These are phyloP conservation scores for Nerophis lumbriciformis DNA, from an alignment of 2,113 vertebrate genomes.

Conservation along the genomic window DNA sequence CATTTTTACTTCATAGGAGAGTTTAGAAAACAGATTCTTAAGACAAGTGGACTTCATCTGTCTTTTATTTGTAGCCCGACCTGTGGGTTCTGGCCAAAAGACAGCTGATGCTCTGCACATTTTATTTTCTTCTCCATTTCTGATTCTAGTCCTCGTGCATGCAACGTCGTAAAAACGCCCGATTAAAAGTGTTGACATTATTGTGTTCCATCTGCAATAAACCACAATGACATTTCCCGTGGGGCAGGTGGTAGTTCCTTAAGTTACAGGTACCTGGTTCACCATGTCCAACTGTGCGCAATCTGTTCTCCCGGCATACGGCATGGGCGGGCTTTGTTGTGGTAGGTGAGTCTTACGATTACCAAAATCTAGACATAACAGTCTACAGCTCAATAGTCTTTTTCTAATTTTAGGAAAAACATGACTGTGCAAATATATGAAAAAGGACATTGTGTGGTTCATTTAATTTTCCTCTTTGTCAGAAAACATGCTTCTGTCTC, in stretches of 20 bases:
- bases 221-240: slow-evolving; percentile 37
- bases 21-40: slow-evolving; percentile 57
- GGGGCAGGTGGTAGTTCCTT: slow-evolving; percentile 59
- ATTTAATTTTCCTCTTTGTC: slow-evolving; percentile 57
- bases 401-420: slow-evolving; percentile 25
- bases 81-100: slow-evolving; percentile 58
- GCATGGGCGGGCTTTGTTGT: slow-evolving; percentile 19
- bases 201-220: slow-evolving; percentile 17
- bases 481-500: slow-evolving; percentile 46
- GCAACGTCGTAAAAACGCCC: too few relatives aligned
- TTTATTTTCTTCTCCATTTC: slow-evolving; percentile 43
- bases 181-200: slow-evolving; percentile 23
- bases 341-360: slow-evolving; percentile 28
- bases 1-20: slow-evolving; percentile 31
- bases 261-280: slow-evolving; percentile 47
- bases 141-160: slow-evolving; percentile 12
- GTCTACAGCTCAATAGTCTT: slow-evolving; percentile 24
- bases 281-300: slow-evolving; percentile 43
- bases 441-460: slow-evolving; percentile 50
- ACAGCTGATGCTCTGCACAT: slow-evolving; percentile 56
- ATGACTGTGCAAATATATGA: slow-evolving; percentile 53
- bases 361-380: slow-evolving; percentile 34
- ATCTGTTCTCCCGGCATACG: slow-evolving; percentile 42
- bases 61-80: slow-evolving; percentile 57
- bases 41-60: slow-evolving; percentile 55